Evolutionary conservation across 2,797 vertebrate genomes (phyloP), one percentile per base, ranked within the genome.

Genomic region (Cygnus olor): DNA sequence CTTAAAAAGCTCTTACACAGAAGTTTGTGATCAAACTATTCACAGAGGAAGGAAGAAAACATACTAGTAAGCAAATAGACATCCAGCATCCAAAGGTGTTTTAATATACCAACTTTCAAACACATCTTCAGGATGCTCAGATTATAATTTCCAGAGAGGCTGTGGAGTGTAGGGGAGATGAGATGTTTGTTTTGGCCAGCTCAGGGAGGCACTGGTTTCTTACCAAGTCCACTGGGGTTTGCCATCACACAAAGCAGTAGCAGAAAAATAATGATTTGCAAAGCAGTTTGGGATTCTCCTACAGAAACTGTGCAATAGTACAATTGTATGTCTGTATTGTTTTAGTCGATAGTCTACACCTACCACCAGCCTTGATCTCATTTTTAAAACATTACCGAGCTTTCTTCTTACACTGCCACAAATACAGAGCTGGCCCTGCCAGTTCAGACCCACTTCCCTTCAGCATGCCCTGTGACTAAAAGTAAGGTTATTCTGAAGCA

Each of bases 181-280:
- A 25, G 18, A 32, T 32, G 0, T 0, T 11, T 47, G 6, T 56
- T n/a, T 38, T 11, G 40, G 47, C 12, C 14, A 54, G 18, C 27
- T 44, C 74, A 68, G n/a, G 30, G n/a, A 90, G 14, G n/a, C 27
- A 51, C 34, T 68, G 49, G 7, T 82, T 89, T 85, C 44, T 78
- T 61, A 64, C 47, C 16, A 71, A 66, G n/a, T 49, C 69, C 27
- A 19, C 49, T 42, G 44, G 14, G 17, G 28, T 38, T 38, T 88
- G 28, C n/a, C n/a, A 40, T 78, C 65, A 19, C 34, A 22, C 32
- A 42, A 25, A 88, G 63, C 12, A 72, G 53, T 5, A 25, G 36
- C 44, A 76, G n/a, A 84, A 66, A 30, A 54, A 44, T 25, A 54
- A 61, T 36, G 71, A 71, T 68, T 68, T 68, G 24, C 45, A 72